Evolutionary conservation across 2,113 vertebrate genomes (phyloP).

Genomic region (Paradoxurus hermaphroditus): DNA sequence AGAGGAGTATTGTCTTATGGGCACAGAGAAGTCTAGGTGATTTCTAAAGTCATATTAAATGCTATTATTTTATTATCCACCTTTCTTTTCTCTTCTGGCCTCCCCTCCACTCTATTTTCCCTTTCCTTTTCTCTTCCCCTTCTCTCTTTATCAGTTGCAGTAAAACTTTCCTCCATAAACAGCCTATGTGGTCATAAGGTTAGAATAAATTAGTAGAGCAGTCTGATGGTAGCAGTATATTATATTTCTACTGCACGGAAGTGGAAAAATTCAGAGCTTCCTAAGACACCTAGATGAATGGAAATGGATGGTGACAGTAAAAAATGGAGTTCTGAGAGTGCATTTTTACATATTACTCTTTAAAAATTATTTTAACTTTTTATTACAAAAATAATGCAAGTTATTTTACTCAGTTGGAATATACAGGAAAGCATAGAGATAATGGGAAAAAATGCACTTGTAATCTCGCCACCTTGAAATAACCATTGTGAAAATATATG

Average conservation of each 20-base stretch:
- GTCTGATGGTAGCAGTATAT: not conserved
- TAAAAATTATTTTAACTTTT: conserved; percentile 49
- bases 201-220: not conserved
- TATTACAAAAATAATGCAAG: conserved; percentile 39
- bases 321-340: not conserved
- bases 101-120: not conserved
- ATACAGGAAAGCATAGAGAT: not conserved
- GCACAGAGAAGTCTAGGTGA: not conserved
- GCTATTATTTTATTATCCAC: not conserved
- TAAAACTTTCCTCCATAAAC: not conserved
- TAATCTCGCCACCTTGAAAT: conserved; percentile 43
- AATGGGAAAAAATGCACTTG: conserved; percentile 10
- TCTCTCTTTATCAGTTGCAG: not conserved
- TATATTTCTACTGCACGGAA: not conserved
- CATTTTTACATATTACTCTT: not conserved
- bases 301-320: not conserved
- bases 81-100: not conserved
- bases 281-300: not conserved
- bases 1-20: not conserved
- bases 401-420: conserved; percentile 54
- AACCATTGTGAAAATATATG: conserved; percentile 3
- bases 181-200: not conserved
- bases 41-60: not conserved
- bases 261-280: not conserved
- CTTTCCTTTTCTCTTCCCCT: not conserved